Percentiles rank a stretch among this genome's conserved stretches.
phyloP scores from a whole-genome alignment of 2,888 invertebrate species.

The Opisthograptis luteolata region DNA sequence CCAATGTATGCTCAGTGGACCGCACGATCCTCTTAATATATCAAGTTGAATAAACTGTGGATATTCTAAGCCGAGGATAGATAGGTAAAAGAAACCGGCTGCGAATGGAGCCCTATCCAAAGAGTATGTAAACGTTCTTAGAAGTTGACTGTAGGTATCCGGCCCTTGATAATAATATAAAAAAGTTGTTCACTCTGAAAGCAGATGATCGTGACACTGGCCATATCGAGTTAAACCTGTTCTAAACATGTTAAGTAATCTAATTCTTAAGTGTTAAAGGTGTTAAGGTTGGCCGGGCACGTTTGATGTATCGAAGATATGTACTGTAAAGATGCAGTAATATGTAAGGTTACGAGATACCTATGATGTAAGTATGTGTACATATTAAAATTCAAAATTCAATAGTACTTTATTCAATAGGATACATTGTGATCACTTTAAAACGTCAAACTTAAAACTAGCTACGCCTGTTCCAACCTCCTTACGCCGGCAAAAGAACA shows the following conservation, averaged over 20 bases:
- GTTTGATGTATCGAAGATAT: background rate
- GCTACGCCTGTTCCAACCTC: too few species aligned
- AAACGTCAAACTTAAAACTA: too few species aligned
- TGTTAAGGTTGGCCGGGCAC: slow-evolving; percentile 4
- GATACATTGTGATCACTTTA: too few species aligned
- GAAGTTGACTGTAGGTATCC: background rate
- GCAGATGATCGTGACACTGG: slow-evolving; percentile 19
- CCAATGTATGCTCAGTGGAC: too few species aligned
- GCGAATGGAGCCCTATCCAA: background rate
- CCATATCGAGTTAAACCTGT: slow-evolving; percentile 22
- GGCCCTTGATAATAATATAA: background rate
- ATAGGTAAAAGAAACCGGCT: background rate
- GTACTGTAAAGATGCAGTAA: too few species aligned
- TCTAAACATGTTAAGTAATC: slow-evolving; percentile 11
- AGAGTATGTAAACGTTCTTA: background rate
- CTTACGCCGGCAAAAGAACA: too few species aligned
- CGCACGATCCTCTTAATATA: too few species aligned
- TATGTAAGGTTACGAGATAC: background rate
- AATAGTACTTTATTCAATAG: too few species aligned
- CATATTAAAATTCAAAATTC: too few species aligned
- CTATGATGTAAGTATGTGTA: too few species aligned
- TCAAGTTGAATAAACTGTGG: too few species aligned
- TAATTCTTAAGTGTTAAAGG: slow-evolving; percentile 17
- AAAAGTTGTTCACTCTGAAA: slow-evolving; percentile 13
- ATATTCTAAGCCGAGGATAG: too few species aligned